Evolutionary conservation across 2,888 invertebrate species (phyloP).

Genomic region (Hedychridium roseum): DNA sequence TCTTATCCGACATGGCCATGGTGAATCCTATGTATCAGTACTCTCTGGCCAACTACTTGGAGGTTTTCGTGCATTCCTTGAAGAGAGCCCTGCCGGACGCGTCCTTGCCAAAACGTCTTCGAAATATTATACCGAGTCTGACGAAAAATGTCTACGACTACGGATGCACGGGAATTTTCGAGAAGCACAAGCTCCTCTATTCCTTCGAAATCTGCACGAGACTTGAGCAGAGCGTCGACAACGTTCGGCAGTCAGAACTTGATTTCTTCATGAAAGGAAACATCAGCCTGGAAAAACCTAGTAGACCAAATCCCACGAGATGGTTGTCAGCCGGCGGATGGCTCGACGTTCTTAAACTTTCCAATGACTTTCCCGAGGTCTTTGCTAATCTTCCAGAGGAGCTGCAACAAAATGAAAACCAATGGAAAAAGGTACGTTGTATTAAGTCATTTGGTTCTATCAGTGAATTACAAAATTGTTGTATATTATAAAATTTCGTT

Average conservation of each 20-base stretch:
- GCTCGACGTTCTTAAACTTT: conserved; percentile 83
- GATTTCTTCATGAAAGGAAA: conserved; percentile 93
- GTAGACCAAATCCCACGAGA: conserved; percentile 71
- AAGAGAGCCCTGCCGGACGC: conserved; percentile 85
- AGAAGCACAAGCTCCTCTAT: conserved; percentile 87
- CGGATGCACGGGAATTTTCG: conserved; percentile 92
- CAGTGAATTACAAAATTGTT: too few species aligned
- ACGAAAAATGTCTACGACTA: conserved; percentile 91
- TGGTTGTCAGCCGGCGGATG: conserved; percentile 82
- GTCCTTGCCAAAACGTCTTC: conserved; percentile 75
- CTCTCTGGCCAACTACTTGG: conserved; percentile 84
- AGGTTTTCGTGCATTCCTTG: conserved; percentile 83
- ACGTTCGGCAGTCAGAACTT: conserved; percentile 74
- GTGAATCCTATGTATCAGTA: conserved; percentile 95
- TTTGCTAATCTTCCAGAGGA: conserved; percentile 73
- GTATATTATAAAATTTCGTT: too few species aligned
- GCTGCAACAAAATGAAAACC: conserved; percentile 66
- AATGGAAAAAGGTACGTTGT: conserved; percentile 77
- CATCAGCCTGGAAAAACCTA: conserved; percentile 78
- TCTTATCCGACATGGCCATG: conserved; percentile 86
- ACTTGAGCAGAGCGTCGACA: conserved; percentile 75
- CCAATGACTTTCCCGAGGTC: conserved; percentile 71
- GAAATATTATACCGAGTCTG: conserved; percentile 83
- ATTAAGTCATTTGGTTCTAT: too few species aligned
- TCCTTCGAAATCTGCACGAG: conserved; percentile 92